A percentile compares a stretch with the other conserved stretches of the same genome.
phyloP scores from a whole-genome alignment of 2,888 invertebrate genomes.

The Drosophila sordidula region DNA sequence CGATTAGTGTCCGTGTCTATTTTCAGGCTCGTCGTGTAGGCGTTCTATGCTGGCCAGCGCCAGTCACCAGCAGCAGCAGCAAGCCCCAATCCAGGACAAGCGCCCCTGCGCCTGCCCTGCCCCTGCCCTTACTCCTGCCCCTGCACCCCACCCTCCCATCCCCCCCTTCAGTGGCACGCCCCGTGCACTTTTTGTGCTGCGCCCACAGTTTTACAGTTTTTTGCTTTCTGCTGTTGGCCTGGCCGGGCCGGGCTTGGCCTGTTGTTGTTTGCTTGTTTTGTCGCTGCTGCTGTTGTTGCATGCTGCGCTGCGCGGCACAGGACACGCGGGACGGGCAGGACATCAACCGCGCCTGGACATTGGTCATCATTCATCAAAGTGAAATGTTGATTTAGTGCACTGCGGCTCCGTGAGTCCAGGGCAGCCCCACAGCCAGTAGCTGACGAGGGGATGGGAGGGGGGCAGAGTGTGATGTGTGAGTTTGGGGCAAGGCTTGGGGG shows the following conservation, averaged over 20 bases:
- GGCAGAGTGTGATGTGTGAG: background rate
- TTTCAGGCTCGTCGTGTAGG: constrained; percentile 74
- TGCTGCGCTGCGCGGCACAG: constrained; percentile 47
- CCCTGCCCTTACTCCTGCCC: no score
- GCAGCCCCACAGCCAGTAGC: background rate
- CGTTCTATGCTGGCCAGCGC: constrained; percentile 35
- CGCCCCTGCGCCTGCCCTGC: no score
- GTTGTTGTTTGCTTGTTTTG: constrained; percentile 25
- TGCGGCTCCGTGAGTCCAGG: constrained; percentile 33
- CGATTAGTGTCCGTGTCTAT: constrained; percentile 81
- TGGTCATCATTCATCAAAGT: constrained; percentile 84
- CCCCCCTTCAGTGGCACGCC: constrained; percentile 28
- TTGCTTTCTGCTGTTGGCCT: constrained; percentile 1
- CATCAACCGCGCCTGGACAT: constrained; percentile 76
- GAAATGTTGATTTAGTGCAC: constrained; percentile 83
- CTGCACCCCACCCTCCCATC: background rate
- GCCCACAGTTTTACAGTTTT: constrained; percentile 30
- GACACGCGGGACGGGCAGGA: constrained; percentile 39
- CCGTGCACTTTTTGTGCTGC: constrained; percentile 41
- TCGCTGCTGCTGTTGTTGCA: constrained; percentile 50
- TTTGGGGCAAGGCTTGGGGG: background rate
- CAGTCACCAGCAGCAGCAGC: constrained; percentile 9
- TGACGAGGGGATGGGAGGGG: background rate
- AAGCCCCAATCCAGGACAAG: no score
- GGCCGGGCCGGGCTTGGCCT: background rate